These are phyloP conservation scores for Samia ricini DNA, from an alignment of 1,140 invertebrate genomes.

Conservation along the genomic window DNA sequence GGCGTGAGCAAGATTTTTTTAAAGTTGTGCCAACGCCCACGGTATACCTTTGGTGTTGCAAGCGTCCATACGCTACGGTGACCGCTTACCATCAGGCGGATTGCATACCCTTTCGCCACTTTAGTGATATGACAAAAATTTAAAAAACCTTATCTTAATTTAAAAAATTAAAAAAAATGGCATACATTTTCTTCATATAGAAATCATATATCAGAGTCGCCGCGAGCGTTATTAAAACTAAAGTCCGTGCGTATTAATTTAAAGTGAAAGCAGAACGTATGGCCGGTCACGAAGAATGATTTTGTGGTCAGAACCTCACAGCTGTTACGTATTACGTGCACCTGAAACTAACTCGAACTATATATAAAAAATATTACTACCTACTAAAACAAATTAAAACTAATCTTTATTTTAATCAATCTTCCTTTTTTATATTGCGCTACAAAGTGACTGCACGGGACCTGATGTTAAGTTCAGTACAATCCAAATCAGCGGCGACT, in stretches of 20 bases:
- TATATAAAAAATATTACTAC: background rate
- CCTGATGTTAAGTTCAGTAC: too few species aligned
- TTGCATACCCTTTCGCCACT: too few species aligned
- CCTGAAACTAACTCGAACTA: slow-evolving; percentile 10
- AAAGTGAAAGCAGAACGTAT: slow-evolving; percentile 32
- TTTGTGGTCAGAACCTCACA: slow-evolving; percentile 22
- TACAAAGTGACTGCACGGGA: too few species aligned
- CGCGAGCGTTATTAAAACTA: slow-evolving; percentile 65
- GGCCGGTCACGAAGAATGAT: slow-evolving; percentile 53
- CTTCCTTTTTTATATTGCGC: too few species aligned
- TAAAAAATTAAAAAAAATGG: slow-evolving; percentile 42
- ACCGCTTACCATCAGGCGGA: too few species aligned
- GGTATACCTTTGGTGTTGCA: too few species aligned
- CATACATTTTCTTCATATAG: slow-evolving; percentile 62
- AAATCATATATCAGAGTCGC: slow-evolving; percentile 62
- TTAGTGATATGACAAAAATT: too few species aligned
- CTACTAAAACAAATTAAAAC: background rate
- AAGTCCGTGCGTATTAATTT: slow-evolving; percentile 57
- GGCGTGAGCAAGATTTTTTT: too few species aligned
- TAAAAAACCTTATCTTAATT: slow-evolving; percentile 33
- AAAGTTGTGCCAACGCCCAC: too few species aligned
- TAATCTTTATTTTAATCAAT: too few species aligned
- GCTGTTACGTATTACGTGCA: background rate
- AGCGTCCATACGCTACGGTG: too few species aligned
- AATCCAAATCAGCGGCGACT: too few species aligned